These are phyloP conservation scores for Plebejus anna DNA, from an alignment of 2,888 invertebrate species.

Conservation along the genomic window DNA sequence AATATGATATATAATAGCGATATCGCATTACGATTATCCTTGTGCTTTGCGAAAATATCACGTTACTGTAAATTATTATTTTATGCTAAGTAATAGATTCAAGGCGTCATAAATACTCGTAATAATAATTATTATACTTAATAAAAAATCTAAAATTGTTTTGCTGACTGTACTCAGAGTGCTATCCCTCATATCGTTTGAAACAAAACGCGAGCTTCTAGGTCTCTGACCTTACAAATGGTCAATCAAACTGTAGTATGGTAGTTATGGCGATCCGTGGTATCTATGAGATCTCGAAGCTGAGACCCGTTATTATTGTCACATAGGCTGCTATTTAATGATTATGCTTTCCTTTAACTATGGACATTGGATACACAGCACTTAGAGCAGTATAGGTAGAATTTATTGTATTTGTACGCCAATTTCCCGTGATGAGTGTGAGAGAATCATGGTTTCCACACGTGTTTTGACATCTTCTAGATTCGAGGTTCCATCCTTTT, in stretches of 20 bases:
- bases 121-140: no score
- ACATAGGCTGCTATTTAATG: conserved; percentile 22
- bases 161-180: conserved; percentile 52
- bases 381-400: not conserved
- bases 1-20: no score
- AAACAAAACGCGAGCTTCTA: conserved; percentile 60
- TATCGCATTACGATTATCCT: no score
- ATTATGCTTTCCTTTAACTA: not conserved
- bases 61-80: no score
- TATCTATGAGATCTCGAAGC: conserved; percentile 6
- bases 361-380: not conserved
- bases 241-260: conserved; percentile 48
- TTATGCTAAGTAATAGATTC: not conserved
- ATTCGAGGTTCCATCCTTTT: no score
- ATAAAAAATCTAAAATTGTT: conserved; percentile 30
- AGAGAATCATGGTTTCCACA: not conserved
- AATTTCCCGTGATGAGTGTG: not conserved
- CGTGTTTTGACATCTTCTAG: no score
- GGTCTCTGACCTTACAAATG: conserved; percentile 57
- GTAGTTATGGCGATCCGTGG: conserved; percentile 29
- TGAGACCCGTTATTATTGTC: conserved; percentile 20
- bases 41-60: no score
- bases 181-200: conserved; percentile 57
- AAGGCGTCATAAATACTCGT: not conserved
- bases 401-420: not conserved